Conservation (phyloP, 1,140 invertebrate genomes). For the Adelges cooleyi region DNA sequence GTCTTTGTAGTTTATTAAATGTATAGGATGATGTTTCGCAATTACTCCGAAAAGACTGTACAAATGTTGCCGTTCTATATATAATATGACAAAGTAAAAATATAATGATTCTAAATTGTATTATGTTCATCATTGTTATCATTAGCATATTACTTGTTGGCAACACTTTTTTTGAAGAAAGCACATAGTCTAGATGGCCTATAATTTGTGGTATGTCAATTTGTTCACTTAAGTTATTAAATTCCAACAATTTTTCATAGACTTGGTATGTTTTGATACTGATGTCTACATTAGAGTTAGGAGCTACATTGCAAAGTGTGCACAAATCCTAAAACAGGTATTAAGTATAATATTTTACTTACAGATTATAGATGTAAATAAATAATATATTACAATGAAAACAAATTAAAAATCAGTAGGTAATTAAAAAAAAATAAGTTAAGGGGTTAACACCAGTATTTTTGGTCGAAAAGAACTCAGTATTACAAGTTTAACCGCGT, state of each 20-base stretch:
- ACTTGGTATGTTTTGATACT: not conserved
- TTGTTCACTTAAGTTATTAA: not conserved
- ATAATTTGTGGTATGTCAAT: not conserved
- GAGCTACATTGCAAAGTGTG: not conserved
- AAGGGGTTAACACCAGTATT: too few species aligned
- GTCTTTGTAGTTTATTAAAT: not conserved
- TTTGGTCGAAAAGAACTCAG: too few species aligned
- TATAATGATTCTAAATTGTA: not conserved
- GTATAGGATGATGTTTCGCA: constrained; percentile 4
- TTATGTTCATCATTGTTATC: not conserved
- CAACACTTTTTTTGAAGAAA: not conserved
- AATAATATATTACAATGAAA: not conserved
- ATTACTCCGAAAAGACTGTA: constrained; percentile 3
- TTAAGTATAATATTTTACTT: not conserved
- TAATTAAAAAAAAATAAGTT: not conserved
- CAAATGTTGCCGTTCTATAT: not conserved
- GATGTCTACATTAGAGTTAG: not conserved
- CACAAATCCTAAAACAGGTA: not conserved
- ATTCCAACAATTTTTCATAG: not conserved
- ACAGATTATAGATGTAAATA: not conserved
- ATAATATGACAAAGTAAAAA: not conserved
- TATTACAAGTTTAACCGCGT: not conserved
- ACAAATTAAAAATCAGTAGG: not conserved
- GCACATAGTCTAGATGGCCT: not conserved
- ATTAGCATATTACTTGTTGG: not conserved